A percentile compares a stretch with the other conserved stretches of the same genome.
Conservation (phyloP, 2,888 invertebrate genomes). For the Bellardia pandia region DNA sequence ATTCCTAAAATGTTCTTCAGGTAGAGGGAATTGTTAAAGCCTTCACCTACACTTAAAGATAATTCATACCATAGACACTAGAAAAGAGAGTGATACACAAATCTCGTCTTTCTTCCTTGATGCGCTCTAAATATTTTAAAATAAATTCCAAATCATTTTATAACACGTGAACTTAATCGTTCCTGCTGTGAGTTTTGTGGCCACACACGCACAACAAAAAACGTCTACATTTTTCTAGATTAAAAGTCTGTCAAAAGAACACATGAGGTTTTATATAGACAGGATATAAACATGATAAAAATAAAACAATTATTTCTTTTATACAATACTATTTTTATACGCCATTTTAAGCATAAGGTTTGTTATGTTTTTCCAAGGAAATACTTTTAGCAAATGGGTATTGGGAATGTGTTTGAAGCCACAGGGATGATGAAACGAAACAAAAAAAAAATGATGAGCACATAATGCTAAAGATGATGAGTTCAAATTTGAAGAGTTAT, state of each 20-base stretch:
- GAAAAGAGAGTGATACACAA: no score
- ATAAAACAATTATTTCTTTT: conserved; percentile 68
- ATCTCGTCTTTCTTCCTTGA: background rate
- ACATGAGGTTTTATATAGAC: conserved; percentile 49
- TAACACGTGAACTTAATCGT: conserved; percentile 72
- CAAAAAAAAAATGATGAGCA: conserved; percentile 23
- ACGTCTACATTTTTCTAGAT: conserved; percentile 2
- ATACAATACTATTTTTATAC: conserved; percentile 65
- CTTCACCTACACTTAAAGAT: background rate
- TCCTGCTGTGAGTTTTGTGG: conserved; percentile 56
- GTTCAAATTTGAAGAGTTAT: conserved; percentile 59
- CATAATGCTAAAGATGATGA: conserved; percentile 45
- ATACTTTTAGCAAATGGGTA: conserved; percentile 58
- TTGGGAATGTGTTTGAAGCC: conserved; percentile 38
- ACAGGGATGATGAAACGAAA: background rate
- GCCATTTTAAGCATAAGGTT: conserved; percentile 61
- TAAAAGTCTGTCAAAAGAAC: conserved; percentile 59
- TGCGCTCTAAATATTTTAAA: conserved; percentile 9
- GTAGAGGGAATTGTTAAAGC: background rate
- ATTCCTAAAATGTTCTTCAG: no score
- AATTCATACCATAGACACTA: background rate
- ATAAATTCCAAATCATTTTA: background rate
- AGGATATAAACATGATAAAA: conserved; percentile 67
- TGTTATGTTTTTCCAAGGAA: conserved; percentile 54
- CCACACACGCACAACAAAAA: conserved; percentile 9